phyloP scores from a whole-genome alignment of 2,888 invertebrate species.

The Coecobrya sp. region DNA sequence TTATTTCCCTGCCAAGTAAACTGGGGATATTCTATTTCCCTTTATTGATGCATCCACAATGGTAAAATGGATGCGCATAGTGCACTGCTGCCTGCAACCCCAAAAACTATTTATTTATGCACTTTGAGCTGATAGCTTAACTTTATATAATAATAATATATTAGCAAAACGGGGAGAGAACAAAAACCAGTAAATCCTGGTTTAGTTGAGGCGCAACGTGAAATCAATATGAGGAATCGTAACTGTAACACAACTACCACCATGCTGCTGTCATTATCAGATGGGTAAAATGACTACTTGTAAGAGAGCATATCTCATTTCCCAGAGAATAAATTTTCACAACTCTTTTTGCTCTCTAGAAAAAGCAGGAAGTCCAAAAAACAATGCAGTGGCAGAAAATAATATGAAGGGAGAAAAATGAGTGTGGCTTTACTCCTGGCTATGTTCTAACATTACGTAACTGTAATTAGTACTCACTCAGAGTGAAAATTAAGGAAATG shows the following conservation, averaged over 20 bases:
- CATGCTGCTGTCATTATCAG: slow-evolving; percentile 28
- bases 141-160: slow-evolving; percentile 5
- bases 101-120: slow-evolving; percentile 62
- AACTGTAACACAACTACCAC: not conserved
- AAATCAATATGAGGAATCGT: slow-evolving; percentile 21
- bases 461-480: slow-evolving; percentile 68
- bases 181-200: slow-evolving; percentile 45
- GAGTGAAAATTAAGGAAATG: not conserved
- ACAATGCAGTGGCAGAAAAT: slow-evolving; percentile 23
- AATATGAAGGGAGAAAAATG: not conserved
- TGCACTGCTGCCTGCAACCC: too few relatives aligned
- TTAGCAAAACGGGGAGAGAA: slow-evolving; percentile 32
- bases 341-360: not conserved
- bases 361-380: not conserved
- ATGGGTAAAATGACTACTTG: not conserved
- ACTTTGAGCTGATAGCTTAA: slow-evolving; percentile 42
- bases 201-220: not conserved
- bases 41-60: slow-evolving; percentile 46
- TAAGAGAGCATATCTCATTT: slow-evolving; percentile 36
- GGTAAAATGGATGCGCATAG: slow-evolving; percentile 19
- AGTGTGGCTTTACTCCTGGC: not conserved
- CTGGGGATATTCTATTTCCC: slow-evolving; percentile 43
- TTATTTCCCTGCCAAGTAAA: slow-evolving; percentile 46
- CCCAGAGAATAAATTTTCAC: slow-evolving; percentile 34
- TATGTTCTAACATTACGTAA: slow-evolving; percentile 47